Evolutionary conservation across 1,140 invertebrate genomes (phyloP).

Genomic region (Oppia nitens): DNA sequence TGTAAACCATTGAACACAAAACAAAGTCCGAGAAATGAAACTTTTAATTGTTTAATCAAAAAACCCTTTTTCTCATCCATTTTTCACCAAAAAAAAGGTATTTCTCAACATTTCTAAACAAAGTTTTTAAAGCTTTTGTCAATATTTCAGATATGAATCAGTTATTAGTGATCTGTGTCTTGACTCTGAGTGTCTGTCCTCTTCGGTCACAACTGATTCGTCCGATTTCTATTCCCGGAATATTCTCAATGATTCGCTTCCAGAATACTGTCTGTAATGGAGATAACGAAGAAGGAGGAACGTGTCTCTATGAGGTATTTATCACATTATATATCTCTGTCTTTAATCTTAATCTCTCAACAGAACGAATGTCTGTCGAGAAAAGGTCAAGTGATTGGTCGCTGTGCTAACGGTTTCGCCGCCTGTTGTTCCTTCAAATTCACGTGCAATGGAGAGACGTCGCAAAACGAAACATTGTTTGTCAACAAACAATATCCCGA

Average conservation of each 20-base stretch:
- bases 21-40: background rate
- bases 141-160: background rate
- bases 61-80: background rate
- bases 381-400: constrained; percentile 41
- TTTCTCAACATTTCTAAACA: no score
- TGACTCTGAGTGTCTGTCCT: background rate
- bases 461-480: constrained; percentile 64
- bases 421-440: constrained; percentile 46
- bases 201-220: background rate
- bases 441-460: constrained; percentile 51
- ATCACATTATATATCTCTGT: constrained; percentile 16
- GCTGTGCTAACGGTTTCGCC: constrained; percentile 53
- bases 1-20: background rate
- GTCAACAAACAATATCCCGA: constrained; percentile 59
- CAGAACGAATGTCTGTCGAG: constrained; percentile 38
- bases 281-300: constrained; percentile 18
- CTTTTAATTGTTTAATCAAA: background rate
- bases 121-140: background rate
- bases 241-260: constrained; percentile 21
- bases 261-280: constrained; percentile 21
- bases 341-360: background rate
- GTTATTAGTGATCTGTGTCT: background rate
- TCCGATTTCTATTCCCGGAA: constrained; percentile 13
- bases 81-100: no score
- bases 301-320: constrained; percentile 36